Conservation (phyloP, 2,888 invertebrate genomes). For the Rambutsinella grinnellia region DNA sequence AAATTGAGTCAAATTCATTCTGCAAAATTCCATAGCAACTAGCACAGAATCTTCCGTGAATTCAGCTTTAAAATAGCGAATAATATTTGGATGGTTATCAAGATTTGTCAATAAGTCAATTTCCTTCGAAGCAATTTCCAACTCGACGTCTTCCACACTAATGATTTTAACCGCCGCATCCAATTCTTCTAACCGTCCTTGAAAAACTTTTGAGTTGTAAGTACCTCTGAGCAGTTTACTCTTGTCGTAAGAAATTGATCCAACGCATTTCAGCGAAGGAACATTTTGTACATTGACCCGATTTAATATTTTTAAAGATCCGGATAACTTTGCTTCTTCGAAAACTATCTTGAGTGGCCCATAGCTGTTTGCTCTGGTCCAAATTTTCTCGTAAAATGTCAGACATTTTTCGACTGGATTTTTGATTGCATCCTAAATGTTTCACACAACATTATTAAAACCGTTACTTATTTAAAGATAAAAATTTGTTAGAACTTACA, state of each 20-base stretch:
- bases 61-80: neutral
- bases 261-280: neutral
- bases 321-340: neutral
- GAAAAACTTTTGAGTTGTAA: neutral
- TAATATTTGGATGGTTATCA: neutral
- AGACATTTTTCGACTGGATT: no score
- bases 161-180: neutral
- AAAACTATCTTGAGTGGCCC: neutral
- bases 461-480: no score
- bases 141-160: neutral
- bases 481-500: no score
- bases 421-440: no score
- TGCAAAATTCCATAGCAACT: neutral
- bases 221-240: no score
- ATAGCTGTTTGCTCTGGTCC: no score
- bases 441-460: no score
- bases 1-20: neutral
- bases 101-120: neutral
- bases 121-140: neutral
- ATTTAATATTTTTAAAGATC: neutral
- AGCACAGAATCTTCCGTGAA: neutral
- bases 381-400: no score
- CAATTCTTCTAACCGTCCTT: neutral
- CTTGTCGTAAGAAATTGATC: neutral
- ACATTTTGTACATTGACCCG: neutral